These are phyloP conservation scores for Yponomeuta sedellus DNA, from an alignment of 2,888 invertebrate genomes.

Conservation along the genomic window DNA sequence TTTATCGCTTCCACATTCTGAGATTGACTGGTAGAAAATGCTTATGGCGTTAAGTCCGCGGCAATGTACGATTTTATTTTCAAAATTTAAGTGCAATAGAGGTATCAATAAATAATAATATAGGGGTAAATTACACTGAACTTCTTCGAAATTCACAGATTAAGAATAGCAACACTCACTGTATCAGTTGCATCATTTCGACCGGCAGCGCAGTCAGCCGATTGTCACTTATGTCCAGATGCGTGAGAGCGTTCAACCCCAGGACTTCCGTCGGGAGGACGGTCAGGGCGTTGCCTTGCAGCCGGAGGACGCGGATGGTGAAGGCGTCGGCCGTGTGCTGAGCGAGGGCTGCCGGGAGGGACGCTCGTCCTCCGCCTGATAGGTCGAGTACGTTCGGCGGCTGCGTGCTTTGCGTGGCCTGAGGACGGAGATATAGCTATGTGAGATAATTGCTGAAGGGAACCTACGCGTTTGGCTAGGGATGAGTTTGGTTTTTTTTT, in stretches of 20 bases:
- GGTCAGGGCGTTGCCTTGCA: constrained; percentile 74
- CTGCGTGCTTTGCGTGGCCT: constrained; percentile 67
- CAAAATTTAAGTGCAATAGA: too few relatives aligned
- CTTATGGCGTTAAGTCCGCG: too few relatives aligned
- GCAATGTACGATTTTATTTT: too few relatives aligned
- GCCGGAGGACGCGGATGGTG: constrained; percentile 50
- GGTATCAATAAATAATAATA: too few relatives aligned
- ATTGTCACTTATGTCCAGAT: constrained; percentile 83
- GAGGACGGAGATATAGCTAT: constrained; percentile 24
- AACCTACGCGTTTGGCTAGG: too few relatives aligned
- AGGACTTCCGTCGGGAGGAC: constrained; percentile 78
- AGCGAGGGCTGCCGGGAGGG: constrained; percentile 48
- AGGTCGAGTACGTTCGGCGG: constrained; percentile 65
- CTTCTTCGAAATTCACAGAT: background rate
- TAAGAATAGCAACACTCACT: constrained; percentile 42
- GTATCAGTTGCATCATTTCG: constrained; percentile 74
- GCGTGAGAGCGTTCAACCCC: constrained; percentile 76
- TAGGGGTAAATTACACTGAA: too few relatives aligned
- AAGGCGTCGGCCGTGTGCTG: constrained; percentile 56
- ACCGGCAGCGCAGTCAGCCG: constrained; percentile 78
- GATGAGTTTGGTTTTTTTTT: too few relatives aligned
- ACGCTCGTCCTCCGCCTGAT: constrained; percentile 54
- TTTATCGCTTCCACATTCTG: too few relatives aligned
- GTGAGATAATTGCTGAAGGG: background rate
- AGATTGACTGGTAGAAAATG: too few relatives aligned